Evolutionary conservation across 2,888 invertebrate species (phyloP), one percentile per base, ranked within the genome.

Genomic region (Meghimatium bilineatum): DNA sequence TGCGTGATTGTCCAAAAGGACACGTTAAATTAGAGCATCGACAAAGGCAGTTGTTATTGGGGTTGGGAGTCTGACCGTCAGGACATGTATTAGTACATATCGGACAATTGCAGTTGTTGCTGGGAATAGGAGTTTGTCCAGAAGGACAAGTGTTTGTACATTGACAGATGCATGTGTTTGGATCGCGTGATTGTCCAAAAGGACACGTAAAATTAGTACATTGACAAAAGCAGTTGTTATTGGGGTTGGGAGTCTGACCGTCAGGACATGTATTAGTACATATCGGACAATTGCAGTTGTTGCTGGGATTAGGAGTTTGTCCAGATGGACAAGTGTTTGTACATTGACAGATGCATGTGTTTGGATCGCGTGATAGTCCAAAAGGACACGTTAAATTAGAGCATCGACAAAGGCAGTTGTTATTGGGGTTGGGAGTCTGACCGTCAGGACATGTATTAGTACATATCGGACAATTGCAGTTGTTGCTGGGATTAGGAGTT

Each of bases 11-110:
- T 10, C 36, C 77, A 20, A 3, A 20, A 10, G 77, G 63, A 14
- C 77, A 77, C 1, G 20, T 34, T n/a, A n/a, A n/a, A 20, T 60
- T 77, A 2, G 77, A 8, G 44, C 44, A 44, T 12, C 8, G 26
- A 66, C 78, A 78, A 17, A 26, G 38, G 38, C 78, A 78, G 14
- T 38, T 36, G 20, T 78, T 66, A 26, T 36, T n/a, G 34, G 38
- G 77, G 49, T 56, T 56, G 56, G 17, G 3, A 14, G 20, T 23
- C 23, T 56, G 56, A 12, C 56, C 56, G 2, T 6, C 23, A 23
- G 56, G 17, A 17, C 56, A 56, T 56, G 56, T 6, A 20, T 12
- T 56, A 14, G 56, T 3, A 44, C 44, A 44, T 12, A n/a, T n/a
- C n/a, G 5, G 6, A 44, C 44, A 44, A 12, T 44, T 44, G 44